phyloP scores from a whole-genome alignment of 2,888 invertebrate species.

The Anorthoa munda region DNA sequence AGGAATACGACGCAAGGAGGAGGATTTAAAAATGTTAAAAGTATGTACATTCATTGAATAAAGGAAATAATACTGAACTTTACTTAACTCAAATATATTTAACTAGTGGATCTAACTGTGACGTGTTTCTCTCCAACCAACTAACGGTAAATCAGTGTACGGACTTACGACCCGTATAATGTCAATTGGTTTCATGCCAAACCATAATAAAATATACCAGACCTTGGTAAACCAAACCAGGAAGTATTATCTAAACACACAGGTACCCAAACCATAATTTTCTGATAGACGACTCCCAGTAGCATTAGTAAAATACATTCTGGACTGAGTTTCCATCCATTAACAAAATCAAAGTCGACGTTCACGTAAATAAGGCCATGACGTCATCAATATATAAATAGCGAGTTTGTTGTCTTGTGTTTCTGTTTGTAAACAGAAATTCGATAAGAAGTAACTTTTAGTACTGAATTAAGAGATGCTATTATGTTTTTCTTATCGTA shows the following conservation, averaged over 20 bases:
- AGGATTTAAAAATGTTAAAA: too few species aligned
- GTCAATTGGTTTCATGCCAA: too few species aligned
- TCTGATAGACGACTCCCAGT: constrained; percentile 40
- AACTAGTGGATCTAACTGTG: too few species aligned
- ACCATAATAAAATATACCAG: background rate
- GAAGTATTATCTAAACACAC: background rate
- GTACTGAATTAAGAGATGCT: constrained; percentile 24
- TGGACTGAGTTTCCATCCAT: constrained; percentile 58
- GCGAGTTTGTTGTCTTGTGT: constrained; percentile 21
- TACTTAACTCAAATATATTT: too few species aligned
- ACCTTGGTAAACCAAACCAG: background rate
- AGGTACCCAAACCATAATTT: constrained; percentile 20
- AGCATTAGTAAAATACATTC: constrained; percentile 50
- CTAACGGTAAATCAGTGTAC: too few species aligned
- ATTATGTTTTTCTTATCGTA: constrained; percentile 2
- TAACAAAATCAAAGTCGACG: constrained; percentile 61
- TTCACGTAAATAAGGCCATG: constrained; percentile 50
- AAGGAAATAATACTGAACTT: too few species aligned
- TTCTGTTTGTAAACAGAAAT: constrained; percentile 55
- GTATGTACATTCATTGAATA: too few species aligned
- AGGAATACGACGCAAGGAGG: too few species aligned
- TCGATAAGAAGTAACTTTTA: constrained; percentile 28
- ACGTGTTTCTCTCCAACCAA: too few species aligned
- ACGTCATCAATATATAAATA: constrained; percentile 55
- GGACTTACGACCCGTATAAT: too few species aligned